Base-by-base conservation (phyloP, 2,113 vertebrate genomes). In the Perccottus glenii region DNA sequence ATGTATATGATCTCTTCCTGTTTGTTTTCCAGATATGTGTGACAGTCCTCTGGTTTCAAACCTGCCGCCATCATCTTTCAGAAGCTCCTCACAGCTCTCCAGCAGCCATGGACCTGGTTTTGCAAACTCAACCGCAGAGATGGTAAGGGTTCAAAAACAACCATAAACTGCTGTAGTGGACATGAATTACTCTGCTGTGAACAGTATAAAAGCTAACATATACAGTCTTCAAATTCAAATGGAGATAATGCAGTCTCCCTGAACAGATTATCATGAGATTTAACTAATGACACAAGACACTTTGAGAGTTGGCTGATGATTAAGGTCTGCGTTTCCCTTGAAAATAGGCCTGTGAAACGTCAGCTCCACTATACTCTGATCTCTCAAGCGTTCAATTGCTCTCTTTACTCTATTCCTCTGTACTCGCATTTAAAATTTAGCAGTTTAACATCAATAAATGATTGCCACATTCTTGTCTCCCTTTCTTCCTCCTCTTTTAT, bases 101-200 rank as follows among this genome's bases (percentile, higher is more conserved):
- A 89, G 86, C 75, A 90, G 89, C 43, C 92, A 95, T 5, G 94
- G 92, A 19, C 86, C 94, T 3, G 94, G 92, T 80, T 95, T 93
- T 67, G 95, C 94, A 40, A 96, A 67, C 94, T 99, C 81, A 96
- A 96, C 92, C 92, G 92, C 12, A 85, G 94, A 92, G 94, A 96
- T 75, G 96, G 97, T 98, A 88, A 94, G 94, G 73, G 10, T 47
- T 15, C 27, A 19, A 16, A 33, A 33, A 32, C 4, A 40, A n/a
- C 57, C 19, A 10, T 9, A 6, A 16, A 9, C 42, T 35, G n/a
- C 5, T 51, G 38, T 10, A 38, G 8, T 40, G 2, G 1, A 40
- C 4, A 40, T 40, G 8, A 40, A 6, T 40, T 6, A 40, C 38
- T 40, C 38, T 40, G 38, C 8, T 8, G 5, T 40, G 38, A 40